These are phyloP conservation scores for Labrus mixtus DNA, from an alignment of 2,113 vertebrate species.

Conservation along the genomic window DNA sequence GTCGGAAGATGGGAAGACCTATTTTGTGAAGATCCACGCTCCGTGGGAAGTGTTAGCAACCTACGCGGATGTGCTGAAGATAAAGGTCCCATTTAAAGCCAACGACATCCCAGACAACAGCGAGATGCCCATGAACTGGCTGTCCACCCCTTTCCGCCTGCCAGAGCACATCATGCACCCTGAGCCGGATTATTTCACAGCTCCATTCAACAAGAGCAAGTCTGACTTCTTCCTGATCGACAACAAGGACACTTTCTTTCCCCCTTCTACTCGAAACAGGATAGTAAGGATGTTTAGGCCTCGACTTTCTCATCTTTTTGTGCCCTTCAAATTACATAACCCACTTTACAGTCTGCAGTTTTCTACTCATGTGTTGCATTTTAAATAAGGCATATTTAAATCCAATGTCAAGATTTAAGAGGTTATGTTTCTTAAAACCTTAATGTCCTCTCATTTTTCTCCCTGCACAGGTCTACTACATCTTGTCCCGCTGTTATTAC, in stretches of 20 bases:
- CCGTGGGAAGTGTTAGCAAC: constrained; percentile 95
- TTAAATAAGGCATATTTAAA: too few species aligned
- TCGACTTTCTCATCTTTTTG: background rate
- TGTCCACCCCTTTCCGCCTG: constrained; percentile 87
- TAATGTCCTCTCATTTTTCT: background rate
- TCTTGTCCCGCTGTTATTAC: constrained; percentile 93
- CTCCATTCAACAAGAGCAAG: constrained; percentile 91
- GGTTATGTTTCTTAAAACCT: background rate
- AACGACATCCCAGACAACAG: constrained; percentile 85
- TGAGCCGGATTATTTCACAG: constrained; percentile 91
- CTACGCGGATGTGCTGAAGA: constrained; percentile 94
- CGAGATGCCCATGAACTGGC: constrained; percentile 84
- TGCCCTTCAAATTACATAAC: background rate
- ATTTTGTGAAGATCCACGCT: constrained; percentile 95
- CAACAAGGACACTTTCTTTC: constrained; percentile 90
- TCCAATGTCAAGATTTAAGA: too few species aligned
- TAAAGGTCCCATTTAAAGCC: constrained; percentile 92
- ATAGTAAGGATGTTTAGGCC: constrained; percentile 86
- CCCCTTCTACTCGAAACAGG: constrained; percentile 92
- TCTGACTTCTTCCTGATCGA: constrained; percentile 94
- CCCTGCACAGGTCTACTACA: constrained; percentile 91
- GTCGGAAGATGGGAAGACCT: constrained; percentile 92
- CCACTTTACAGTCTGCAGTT: too few species aligned
- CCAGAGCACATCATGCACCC: constrained; percentile 88
- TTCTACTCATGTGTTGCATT: too few species aligned